These are phyloP conservation scores for Xerus inauris DNA, from an alignment of 2,113 vertebrate species.

Conservation along the genomic window DNA sequence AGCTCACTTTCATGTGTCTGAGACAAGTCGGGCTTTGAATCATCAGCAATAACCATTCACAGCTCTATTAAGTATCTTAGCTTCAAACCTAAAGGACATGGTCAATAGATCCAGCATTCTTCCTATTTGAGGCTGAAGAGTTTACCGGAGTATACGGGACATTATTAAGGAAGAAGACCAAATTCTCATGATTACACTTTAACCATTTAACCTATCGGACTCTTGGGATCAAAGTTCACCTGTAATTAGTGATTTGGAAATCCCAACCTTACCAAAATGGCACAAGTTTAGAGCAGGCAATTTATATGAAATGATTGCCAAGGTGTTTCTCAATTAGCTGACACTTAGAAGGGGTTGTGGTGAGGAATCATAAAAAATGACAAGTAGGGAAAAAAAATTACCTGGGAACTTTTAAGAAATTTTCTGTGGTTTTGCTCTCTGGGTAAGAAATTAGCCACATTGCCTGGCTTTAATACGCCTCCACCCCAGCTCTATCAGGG, in stretches of 20 bases:
- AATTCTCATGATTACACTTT: neutral
- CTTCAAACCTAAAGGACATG: neutral
- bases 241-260: constrained; percentile 68
- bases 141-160: neutral
- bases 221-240: constrained; percentile 39
- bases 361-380: neutral
- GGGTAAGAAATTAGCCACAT: neutral
- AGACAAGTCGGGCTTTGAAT: neutral
- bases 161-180: neutral
- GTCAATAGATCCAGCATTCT: neutral
- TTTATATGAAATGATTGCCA: constrained; percentile 18
- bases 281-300: neutral
- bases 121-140: neutral
- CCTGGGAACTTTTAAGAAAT: neutral
- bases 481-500: neutral
- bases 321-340: constrained; percentile 58
- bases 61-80: neutral
- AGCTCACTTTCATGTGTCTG: neutral
- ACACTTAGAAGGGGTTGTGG: neutral
- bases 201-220: neutral
- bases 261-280: constrained; percentile 30
- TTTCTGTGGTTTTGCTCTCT: neutral
- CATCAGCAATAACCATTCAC: neutral
- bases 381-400: neutral
- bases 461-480: neutral